Percentiles rank a stretch among this genome's conserved stretches.
Conservation (phyloP, 2,888 invertebrate species). For the Chironomus tentans region DNA sequence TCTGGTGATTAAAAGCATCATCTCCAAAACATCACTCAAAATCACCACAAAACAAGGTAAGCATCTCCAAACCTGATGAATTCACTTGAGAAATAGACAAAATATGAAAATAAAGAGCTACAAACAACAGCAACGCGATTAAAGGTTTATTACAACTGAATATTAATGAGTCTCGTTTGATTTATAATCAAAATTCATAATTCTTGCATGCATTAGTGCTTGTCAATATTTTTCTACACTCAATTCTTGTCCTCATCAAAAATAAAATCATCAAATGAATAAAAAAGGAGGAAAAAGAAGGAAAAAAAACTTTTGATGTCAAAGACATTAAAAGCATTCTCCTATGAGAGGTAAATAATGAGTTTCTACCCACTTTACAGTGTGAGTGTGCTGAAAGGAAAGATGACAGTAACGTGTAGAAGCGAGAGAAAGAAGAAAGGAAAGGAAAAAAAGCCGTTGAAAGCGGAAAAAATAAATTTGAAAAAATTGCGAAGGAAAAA, state of each 20-base stretch:
- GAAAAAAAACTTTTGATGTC: neutral
- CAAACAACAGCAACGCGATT: neutral
- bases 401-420: neutral
- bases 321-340: neutral
- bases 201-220: constrained; percentile 8
- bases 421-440: neutral
- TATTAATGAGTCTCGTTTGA: neutral
- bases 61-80: neutral
- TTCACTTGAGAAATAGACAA: no score
- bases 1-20: neutral
- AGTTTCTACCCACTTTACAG: constrained; percentile 4
- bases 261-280: no score
- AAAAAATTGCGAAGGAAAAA: neutral
- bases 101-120: neutral
- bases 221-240: neutral
- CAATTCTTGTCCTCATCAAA: neutral
- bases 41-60: neutral
- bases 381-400: neutral
- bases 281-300: neutral
- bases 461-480: neutral
- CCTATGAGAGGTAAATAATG: constrained; percentile 2
- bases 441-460: neutral
- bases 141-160: neutral
- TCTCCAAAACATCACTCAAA: neutral
- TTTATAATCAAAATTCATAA: constrained; percentile 1